Percentiles rank a stretch among this genome's conserved stretches.
phyloP scores from a whole-genome alignment of 2,113 vertebrate genomes.

The Leucosticte australis region DNA sequence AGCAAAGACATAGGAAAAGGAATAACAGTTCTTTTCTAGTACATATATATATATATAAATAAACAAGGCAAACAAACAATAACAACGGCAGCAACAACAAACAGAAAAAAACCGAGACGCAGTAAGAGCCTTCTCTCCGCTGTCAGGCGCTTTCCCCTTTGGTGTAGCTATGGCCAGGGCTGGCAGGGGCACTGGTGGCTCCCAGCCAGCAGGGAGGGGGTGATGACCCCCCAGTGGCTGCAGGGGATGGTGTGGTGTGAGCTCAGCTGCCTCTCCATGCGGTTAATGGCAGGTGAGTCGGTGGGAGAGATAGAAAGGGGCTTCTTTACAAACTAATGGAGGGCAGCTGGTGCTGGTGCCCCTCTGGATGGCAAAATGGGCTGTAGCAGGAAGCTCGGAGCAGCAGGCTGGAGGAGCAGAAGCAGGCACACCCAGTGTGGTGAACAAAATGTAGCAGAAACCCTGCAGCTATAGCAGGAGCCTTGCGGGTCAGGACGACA shows the following conservation, averaged over 20 bases:
- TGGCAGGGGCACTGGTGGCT: neutral
- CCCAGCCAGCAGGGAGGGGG: neutral
- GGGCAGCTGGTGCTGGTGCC: fast-evolving
- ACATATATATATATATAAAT: no score
- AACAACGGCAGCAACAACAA: no score
- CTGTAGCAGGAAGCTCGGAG: neutral
- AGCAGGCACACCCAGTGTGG: no score
- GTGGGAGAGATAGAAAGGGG: neutral
- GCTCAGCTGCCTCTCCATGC: neutral
- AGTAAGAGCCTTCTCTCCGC: no score
- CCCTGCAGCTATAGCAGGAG: no score
- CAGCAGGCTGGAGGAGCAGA: neutral
- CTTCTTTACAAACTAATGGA: neutral
- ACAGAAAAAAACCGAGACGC: no score
- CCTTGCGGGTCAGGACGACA: no score
- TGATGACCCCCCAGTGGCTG: neutral
- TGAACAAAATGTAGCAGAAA: neutral
- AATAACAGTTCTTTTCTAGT: no score
- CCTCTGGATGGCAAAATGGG: neutral
- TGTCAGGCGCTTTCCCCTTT: neutral
- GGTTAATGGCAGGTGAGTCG: fast-evolving
- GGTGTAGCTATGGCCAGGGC: neutral
- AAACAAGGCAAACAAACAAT: no score
- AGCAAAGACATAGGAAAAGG: neutral
- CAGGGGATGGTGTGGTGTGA: neutral